phyloP scores from a whole-genome alignment of 2,888 invertebrate species.

The Caenorhabditis plicata region DNA sequence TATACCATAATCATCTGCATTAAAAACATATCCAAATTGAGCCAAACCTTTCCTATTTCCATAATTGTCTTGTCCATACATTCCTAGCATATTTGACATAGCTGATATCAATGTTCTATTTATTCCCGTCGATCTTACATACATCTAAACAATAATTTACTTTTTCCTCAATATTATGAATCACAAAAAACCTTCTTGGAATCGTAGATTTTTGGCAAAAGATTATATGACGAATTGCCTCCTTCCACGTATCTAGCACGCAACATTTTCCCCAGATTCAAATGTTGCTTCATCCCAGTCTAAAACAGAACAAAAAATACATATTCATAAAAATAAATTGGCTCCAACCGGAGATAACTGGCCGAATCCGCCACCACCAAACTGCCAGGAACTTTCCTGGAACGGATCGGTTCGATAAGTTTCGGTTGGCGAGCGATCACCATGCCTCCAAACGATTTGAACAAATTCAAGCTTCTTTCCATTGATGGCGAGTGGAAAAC shows the following conservation, averaged over 20 bases:
- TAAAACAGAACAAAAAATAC: too few species aligned
- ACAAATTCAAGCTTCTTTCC: too few species aligned
- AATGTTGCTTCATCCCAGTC: constrained; percentile 72
- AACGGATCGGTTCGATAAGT: constrained; percentile 37
- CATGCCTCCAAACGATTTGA: constrained; percentile 61
- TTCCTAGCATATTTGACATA: constrained; percentile 51
- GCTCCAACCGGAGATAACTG: constrained; percentile 47
- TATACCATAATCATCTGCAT: too few species aligned
- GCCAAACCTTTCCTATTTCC: too few species aligned
- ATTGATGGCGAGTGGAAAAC: too few species aligned
- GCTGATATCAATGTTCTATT: too few species aligned
- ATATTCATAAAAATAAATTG: too few species aligned
- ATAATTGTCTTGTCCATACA: constrained; percentile 35
- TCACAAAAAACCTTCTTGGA: too few species aligned
- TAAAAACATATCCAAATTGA: too few species aligned
- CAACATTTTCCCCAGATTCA: constrained; percentile 76
- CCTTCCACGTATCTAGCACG: constrained; percentile 74
- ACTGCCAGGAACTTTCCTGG: constrained; percentile 40
- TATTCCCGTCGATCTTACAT: constrained; percentile 79
- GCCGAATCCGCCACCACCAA: constrained; percentile 49
- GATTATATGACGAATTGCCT: too few species aligned
- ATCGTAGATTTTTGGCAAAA: too few species aligned
- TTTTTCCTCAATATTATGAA: constrained; percentile 1
- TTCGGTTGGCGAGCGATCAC: constrained; percentile 52
- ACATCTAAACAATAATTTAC: constrained; percentile 69